phyloP scores from a whole-genome alignment of 2,888 invertebrate species.

The Antitype chi region DNA sequence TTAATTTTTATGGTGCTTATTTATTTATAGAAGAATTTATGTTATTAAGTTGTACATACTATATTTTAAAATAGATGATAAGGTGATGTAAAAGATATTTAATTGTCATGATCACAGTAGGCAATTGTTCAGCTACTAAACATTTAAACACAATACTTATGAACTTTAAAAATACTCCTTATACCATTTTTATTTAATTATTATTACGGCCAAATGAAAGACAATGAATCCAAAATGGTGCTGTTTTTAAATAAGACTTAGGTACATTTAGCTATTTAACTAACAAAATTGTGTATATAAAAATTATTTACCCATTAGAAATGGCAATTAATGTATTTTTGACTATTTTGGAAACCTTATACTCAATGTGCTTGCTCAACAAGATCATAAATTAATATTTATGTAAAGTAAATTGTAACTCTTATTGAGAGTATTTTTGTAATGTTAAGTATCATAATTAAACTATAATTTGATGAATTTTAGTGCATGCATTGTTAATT shows the following conservation, averaged over 20 bases:
- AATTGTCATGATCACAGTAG: background rate
- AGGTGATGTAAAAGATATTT: conserved; percentile 28
- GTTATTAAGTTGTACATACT: conserved; percentile 72
- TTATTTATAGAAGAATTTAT: conserved; percentile 44
- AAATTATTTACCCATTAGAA: background rate
- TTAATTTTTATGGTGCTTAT: conserved; percentile 43
- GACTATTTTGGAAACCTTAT: background rate
- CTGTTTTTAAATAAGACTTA: conserved; percentile 67
- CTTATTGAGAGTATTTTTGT: conserved; percentile 16
- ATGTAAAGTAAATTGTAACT: conserved; percentile 24
- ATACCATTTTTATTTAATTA: background rate
- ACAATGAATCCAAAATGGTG: conserved; percentile 82
- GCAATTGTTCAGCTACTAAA: conserved; percentile 14
- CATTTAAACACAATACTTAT: conserved; percentile 15
- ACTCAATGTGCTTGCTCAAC: conserved; percentile 26
- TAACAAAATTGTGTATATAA: background rate
- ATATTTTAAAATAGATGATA: conserved; percentile 62
- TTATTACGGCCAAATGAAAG: conserved; percentile 65
- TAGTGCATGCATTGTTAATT: background rate
- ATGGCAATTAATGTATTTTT: conserved; percentile 1
- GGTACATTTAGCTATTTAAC: background rate
- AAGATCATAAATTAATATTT: conserved; percentile 20
- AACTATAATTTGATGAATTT: conserved; percentile 37
- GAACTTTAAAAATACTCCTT: conserved; percentile 1
- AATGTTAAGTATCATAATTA: conserved; percentile 42